These are phyloP conservation scores for Mungos mungo DNA, from an alignment of 2,113 vertebrate genomes.

Conservation along the genomic window DNA sequence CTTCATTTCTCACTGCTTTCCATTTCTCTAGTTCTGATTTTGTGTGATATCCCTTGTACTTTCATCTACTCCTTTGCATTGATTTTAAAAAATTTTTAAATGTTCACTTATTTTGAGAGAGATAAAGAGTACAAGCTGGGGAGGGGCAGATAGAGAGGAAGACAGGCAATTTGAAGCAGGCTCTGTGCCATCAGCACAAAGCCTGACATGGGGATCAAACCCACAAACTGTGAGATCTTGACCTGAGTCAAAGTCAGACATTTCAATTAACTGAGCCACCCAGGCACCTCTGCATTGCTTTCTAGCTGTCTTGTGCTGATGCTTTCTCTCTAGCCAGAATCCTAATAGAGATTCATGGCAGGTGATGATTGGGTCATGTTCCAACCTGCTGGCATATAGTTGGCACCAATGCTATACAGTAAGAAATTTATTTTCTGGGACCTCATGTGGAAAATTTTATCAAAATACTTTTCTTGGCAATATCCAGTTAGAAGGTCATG, in stretches of 20 bases:
- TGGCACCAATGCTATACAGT: neutral
- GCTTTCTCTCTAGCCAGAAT: neutral
- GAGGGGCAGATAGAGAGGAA: too few species aligned
- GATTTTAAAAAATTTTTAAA: neutral
- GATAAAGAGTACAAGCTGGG: too few species aligned
- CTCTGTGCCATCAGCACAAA: too few species aligned
- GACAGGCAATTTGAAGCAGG: too few species aligned
- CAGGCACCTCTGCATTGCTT: neutral
- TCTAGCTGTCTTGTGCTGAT: neutral
- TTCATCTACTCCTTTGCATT: neutral
- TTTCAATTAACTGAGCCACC: too few species aligned
- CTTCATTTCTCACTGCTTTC: neutral
- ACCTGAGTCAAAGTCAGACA: too few species aligned
- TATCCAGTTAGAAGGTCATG: neutral
- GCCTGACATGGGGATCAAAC: too few species aligned
- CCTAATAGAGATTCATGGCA: neutral
- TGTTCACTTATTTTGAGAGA: too few species aligned
- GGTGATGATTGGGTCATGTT: neutral
- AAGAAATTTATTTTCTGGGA: constrained; percentile 9
- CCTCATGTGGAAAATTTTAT: neutral
- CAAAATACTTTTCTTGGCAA: neutral
- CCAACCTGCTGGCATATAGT: neutral
- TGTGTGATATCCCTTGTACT: neutral
- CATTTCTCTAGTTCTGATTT: neutral
- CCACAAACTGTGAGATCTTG: too few species aligned